Conservation (phyloP, 2,888 invertebrate species). For the Acanthosepion lycidas region DNA sequence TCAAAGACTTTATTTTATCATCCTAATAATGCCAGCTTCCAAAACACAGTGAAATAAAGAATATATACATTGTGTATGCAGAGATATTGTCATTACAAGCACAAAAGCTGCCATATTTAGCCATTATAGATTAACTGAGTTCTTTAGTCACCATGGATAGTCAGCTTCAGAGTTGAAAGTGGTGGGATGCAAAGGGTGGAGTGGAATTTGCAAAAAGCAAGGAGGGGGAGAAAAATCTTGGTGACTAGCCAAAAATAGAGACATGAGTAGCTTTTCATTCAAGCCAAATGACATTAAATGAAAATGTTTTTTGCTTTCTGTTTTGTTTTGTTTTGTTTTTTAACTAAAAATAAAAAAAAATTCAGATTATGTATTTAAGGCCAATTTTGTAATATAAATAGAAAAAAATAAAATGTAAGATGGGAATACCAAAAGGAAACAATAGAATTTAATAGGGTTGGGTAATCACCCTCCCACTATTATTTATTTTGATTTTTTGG, state of each 20-base stretch:
- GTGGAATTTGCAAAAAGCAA: too few species aligned
- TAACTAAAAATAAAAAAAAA: neutral
- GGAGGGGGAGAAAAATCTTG: neutral
- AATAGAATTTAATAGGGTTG: too few species aligned
- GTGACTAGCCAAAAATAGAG: conserved; percentile 20
- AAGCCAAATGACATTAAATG: neutral
- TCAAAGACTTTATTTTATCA: neutral
- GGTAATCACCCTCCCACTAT: too few species aligned
- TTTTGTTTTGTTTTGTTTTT: too few species aligned
- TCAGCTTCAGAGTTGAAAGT: neutral
- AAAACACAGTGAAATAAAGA: neutral
- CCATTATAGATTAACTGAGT: conserved; percentile 33
- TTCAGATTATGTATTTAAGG: neutral
- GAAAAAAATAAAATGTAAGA: neutral
- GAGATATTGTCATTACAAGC: conserved; percentile 13
- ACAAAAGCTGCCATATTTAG: neutral
- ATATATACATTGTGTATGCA: neutral
- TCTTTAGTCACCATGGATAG: neutral
- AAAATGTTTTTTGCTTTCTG: neutral
- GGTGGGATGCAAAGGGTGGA: neutral
- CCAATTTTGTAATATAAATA: neutral
- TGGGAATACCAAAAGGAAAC: neutral
- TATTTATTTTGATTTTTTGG: too few species aligned
- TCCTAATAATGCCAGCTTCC: neutral
- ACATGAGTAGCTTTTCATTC: neutral